phyloP scores from a whole-genome alignment of 2,113 vertebrate species.

The Callionymus lyra region DNA sequence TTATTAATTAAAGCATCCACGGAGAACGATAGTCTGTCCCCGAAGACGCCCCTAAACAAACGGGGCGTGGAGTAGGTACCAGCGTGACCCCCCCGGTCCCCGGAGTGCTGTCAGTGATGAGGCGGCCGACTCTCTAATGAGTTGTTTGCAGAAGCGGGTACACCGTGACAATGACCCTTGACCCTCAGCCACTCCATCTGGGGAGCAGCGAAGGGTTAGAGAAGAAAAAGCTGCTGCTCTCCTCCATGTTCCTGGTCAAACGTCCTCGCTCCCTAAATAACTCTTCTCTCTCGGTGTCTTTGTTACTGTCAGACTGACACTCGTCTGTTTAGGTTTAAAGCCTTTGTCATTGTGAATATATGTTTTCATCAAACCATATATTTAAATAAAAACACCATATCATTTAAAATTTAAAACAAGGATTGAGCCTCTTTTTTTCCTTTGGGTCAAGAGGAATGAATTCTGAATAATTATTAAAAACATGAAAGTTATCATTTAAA shows the following conservation, averaged over 20 bases:
- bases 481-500: no score
- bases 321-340: no score
- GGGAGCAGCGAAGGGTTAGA: slow-evolving; percentile 41
- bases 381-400: no score
- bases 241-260: slow-evolving; percentile 23
- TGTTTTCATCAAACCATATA: no score
- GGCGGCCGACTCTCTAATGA: slow-evolving; percentile 69
- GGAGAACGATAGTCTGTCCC: slow-evolving; percentile 44
- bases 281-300: no score
- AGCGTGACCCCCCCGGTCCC: slow-evolving; percentile 47
- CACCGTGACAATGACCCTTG: slow-evolving; percentile 65
- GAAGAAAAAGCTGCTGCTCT: slow-evolving; percentile 26
- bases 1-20: slow-evolving; percentile 69
- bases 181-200: slow-evolving; percentile 57
- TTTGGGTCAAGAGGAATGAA: no score
- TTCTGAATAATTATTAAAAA: no score
- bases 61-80: slow-evolving; percentile 57
- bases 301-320: no score
- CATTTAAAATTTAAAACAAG: no score
- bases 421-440: no score
- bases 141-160: slow-evolving; percentile 69
- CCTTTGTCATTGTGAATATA: no score
- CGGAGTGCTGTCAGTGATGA: slow-evolving; percentile 48
- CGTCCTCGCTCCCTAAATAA: background rate
- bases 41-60: slow-evolving; percentile 61